Percentiles rank a stretch among this genome's conserved stretches.
Conservation (phyloP, 2,888 invertebrate genomes). For the Pachymerium ferrugineum region DNA sequence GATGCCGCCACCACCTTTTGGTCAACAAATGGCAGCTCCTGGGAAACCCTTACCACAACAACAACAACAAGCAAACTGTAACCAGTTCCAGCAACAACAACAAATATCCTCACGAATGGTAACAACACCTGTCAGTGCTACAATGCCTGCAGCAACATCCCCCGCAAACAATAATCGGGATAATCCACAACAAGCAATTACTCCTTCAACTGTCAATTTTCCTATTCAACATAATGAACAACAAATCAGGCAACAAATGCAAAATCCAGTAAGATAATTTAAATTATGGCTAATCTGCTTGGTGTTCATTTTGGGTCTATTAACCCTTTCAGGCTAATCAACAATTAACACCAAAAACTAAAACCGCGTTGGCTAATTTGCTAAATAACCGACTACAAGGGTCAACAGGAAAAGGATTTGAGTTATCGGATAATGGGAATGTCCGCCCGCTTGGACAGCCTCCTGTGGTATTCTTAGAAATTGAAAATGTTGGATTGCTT, state of each 20-base stretch:
- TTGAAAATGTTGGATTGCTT: neutral
- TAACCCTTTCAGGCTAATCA: conserved; percentile 35
- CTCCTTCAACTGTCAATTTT: neutral
- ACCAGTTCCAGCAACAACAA: conserved; percentile 29
- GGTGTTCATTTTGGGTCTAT: neutral
- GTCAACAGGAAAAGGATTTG: conserved; percentile 36
- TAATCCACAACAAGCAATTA: neutral
- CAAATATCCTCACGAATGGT: neutral
- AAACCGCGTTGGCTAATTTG: conserved; percentile 93
- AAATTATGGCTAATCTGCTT: neutral
- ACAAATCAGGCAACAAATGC: conserved; percentile 9
- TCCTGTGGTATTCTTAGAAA: neutral
- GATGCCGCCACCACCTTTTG: conserved; percentile 1
- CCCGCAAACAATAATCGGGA: neutral
- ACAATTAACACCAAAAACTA: conserved; percentile 76
- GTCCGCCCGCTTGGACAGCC: neutral
- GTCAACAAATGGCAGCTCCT: neutral
- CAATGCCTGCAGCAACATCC: neutral
- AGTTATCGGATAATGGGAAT: conserved; percentile 34
- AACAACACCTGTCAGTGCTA: neutral
- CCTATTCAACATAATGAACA: neutral
- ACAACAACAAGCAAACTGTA: no score
- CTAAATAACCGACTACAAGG: conserved; percentile 70
- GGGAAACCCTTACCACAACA: neutral
- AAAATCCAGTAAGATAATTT: neutral